Base-by-base conservation (phyloP, 2,797 vertebrate species). In the Notamacropus eugenii region DNA sequence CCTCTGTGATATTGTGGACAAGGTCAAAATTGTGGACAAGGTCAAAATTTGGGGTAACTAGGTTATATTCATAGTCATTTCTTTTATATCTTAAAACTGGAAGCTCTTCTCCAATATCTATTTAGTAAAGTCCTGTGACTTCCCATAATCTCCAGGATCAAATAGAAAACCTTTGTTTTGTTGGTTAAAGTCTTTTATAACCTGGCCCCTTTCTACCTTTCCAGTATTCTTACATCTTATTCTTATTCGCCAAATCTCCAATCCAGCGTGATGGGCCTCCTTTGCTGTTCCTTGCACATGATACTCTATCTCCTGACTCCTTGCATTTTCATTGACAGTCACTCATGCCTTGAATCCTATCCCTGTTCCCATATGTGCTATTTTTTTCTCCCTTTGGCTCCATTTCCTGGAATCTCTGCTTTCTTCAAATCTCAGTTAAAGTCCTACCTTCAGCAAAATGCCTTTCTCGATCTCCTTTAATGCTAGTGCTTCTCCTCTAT, bases 81-180 rank as follows among this genome's bases (percentile, higher is more conserved):
- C 13, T 93, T 4, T 9, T 1, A n/a, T 54, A 91, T 94, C 95
- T 96, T 22, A 14, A 90, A 94, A 57, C 40, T 95, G 96, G 74
- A 62, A 24, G 90, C 29, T 52, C 96, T 67, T 95, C 90, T 56
- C 40, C 22, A 34, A 87, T 19, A 8, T 40, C 67, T 74, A 40
- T 24, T 40, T 19, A 40, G 67, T 40, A 59, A 31, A 31, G 11
- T 59, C 58, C 58, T 24, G 59, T 67, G 34, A n/a, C 62, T 67
- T 62, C 34, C 34, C 14, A 24, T 74, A 74, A 74, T 8, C n/a
- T 74, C 19, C 67, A 40, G 2, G 16, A 40, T 74, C n/a, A 74
- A 74, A 74, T 24, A 40, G 40, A 74, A 74, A 40, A 74, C 19
- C 0, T 74, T 74, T 6, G 1, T 74, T 74, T 74, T 74, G 67